Evolutionary conservation across 2,888 invertebrate species (phyloP), one percentile per base, ranked within the genome.

Genomic region (Psococerastis gibbosa): DNA sequence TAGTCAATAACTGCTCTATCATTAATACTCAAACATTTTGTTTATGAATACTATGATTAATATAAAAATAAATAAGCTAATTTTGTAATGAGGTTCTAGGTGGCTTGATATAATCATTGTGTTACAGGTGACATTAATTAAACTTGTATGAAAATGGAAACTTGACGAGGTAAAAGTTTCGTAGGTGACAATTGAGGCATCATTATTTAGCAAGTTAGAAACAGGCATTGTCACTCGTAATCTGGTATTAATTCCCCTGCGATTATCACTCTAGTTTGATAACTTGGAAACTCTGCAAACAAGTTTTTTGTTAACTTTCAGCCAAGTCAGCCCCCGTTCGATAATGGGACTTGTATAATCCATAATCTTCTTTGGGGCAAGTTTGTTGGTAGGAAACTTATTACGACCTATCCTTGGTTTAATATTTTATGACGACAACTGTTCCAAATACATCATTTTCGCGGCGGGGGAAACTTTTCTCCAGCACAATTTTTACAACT

Each of bases 391-490:
- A 38, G 20, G 17, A 38, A 38, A 38, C 38, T 38, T 38, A 38
- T 38, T 38, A 38, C 22, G 38, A 38, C 20, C 17, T 38, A 22
- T 38, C 38, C 38, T 38, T 33, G 20, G 38, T 38, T 38, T 38
- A 38, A 38, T 38, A 20, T 38, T 38, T 38, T 38, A 20, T 17
- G 33, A 33, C 38, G 38, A 38, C 38, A 38, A 38, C 38, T 38
- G 38, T 38, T 38, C 38, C 38, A 38, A 38, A 38, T 38, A 38
- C 38, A 38, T 38, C 38, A 38, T 38, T n/a, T n/a, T n/a, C n/a
- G n/a, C n/a, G n/a, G n/a, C n/a, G n/a, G n/a, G n/a, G n/a, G n/a
- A n/a, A n/a, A n/a, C n/a, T n/a, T n/a, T n/a, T n/a, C n/a, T n/a
- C n/a, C n/a, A n/a, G n/a, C n/a, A n/a, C n/a, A n/a, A n/a, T n/a